phyloP scores from a whole-genome alignment of 2,888 invertebrate genomes.

The Orchesella flavescens region DNA sequence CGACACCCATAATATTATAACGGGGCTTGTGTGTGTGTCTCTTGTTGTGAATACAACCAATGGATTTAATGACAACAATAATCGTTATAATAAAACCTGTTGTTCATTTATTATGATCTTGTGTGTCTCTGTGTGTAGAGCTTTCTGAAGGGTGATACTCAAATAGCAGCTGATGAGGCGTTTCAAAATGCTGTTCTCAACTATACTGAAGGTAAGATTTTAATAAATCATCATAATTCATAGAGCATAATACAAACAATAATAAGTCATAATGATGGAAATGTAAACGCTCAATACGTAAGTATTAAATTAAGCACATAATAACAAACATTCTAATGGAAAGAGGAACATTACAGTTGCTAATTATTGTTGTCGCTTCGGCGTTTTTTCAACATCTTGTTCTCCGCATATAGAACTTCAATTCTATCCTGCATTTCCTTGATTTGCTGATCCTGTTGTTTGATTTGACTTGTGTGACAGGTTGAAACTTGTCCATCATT shows the following conservation, averaged over 20 bases:
- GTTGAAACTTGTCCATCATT: slow-evolving; percentile 21
- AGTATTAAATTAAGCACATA: background rate
- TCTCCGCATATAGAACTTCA: background rate
- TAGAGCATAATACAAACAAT: slow-evolving; percentile 1
- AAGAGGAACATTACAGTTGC: background rate
- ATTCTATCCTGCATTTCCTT: background rate
- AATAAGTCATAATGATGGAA: too few species aligned
- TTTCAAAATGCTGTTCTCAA: slow-evolving; percentile 99
- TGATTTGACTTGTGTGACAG: background rate
- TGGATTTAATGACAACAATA: slow-evolving; percentile 41
- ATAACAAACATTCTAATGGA: background rate
- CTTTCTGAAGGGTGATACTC: slow-evolving; percentile 98
- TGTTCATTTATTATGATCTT: slow-evolving; percentile 33
- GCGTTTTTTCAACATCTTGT: background rate
- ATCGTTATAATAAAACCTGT: slow-evolving; percentile 39
- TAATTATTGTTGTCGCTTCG: background rate
- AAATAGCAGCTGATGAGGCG: slow-evolving; percentile 97
- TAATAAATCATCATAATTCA: slow-evolving; percentile 10
- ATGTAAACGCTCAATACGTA: too few species aligned
- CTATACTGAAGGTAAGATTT: slow-evolving; percentile 82
- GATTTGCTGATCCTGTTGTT: background rate
- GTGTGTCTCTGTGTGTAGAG: too few species aligned
- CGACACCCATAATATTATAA: slow-evolving; percentile 17
- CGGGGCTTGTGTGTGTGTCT: background rate
- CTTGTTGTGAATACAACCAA: slow-evolving; percentile 7